Conservation (phyloP, 2,888 invertebrate genomes). For the Acronicta aceris region DNA sequence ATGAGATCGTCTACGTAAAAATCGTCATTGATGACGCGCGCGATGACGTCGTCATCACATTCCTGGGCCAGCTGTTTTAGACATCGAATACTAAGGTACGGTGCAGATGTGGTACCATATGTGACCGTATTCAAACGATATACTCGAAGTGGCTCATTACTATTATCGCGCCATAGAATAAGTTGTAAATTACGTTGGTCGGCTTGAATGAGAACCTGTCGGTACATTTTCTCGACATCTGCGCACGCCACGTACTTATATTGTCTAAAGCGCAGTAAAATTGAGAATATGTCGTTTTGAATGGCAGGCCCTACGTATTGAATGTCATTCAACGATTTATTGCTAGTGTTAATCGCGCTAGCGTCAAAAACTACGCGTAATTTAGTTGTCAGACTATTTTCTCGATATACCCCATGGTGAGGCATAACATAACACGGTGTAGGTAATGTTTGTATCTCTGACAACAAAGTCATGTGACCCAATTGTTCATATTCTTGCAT, state of each 20-base stretch:
- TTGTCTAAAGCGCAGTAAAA: slow-evolving; percentile 10
- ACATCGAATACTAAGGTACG: slow-evolving; percentile 16
- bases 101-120: slow-evolving; percentile 6
- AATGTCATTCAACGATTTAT: slow-evolving; percentile 17
- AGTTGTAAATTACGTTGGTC: slow-evolving; percentile 11
- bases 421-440: slow-evolving; percentile 1
- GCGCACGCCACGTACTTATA: too few relatives aligned
- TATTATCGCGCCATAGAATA: slow-evolving; percentile 1
- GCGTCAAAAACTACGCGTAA: slow-evolving; percentile 3
- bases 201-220: too few relatives aligned
- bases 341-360: slow-evolving; percentile 2
- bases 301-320: slow-evolving; percentile 12
- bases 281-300: slow-evolving; percentile 23
- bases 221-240: too few relatives aligned
- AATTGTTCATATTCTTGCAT: slow-evolving; percentile 2
- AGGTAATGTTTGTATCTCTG: neutral
- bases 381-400: slow-evolving; percentile 13
- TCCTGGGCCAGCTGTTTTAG: slow-evolving; percentile 10
- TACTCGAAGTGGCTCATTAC: neutral
- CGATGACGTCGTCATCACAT: slow-evolving; percentile 8
- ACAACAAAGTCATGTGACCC: slow-evolving; percentile 8
- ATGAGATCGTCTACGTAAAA: slow-evolving; percentile 22
- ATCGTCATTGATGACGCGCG: slow-evolving; percentile 15
- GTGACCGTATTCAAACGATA: neutral
- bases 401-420: slow-evolving; percentile 2